phyloP scores from a whole-genome alignment of 2,113 vertebrate species.

The Aspiorhynchus laticeps region DNA sequence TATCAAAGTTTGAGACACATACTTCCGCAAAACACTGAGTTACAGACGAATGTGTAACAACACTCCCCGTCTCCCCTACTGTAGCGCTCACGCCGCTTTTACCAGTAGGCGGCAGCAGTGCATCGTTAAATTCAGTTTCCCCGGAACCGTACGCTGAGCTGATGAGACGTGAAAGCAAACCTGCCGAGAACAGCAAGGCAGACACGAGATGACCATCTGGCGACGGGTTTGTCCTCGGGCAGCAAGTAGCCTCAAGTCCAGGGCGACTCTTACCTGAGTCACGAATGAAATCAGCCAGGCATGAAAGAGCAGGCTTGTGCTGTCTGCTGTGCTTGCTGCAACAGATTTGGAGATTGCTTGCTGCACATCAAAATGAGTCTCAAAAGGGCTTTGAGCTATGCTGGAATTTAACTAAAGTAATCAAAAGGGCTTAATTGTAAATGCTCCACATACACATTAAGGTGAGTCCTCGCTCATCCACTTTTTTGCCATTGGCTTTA shows the following conservation, averaged over 20 bases:
- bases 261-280: slow-evolving; percentile 21
- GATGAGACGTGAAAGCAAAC: slow-evolving; percentile 39
- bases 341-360: neutral
- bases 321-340: neutral
- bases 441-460: neutral
- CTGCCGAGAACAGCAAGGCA: slow-evolving; percentile 10
- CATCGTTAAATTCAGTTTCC: neutral
- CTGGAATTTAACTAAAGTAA: slow-evolving; percentile 7
- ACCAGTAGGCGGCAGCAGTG: slow-evolving; percentile 51
- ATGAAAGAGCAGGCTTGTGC: slow-evolving; percentile 3
- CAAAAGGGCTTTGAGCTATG: neutral
- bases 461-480: neutral
- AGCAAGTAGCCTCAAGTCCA: slow-evolving; percentile 10
- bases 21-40: neutral
- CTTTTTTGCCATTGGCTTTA: neutral
- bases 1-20: neutral
- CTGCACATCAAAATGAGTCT: neutral
- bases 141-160: neutral
- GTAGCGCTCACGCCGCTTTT: neutral
- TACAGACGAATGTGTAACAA: neutral
- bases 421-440: neutral
- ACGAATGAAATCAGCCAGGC: slow-evolving; percentile 14
- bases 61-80: neutral
- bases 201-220: slow-evolving; percentile 38
- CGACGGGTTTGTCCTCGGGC: slow-evolving; percentile 41